Conservation (phyloP, 1,140 invertebrate genomes). For the Sinonovacula constricta region DNA sequence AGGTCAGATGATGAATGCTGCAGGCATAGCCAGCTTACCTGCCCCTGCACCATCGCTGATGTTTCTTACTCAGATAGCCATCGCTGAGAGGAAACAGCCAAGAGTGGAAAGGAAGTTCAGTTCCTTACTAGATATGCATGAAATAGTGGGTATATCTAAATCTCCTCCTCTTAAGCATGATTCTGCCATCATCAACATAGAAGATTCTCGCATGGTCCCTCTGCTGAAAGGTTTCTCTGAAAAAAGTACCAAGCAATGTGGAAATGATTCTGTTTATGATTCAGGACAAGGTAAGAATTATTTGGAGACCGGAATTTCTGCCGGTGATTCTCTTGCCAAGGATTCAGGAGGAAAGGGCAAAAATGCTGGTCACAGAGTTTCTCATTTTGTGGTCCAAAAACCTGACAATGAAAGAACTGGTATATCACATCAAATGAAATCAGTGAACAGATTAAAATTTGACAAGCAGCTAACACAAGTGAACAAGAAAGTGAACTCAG, state of each 20-base stretch:
- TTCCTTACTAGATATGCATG: slow-evolving; percentile 15
- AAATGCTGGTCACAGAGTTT: too few species aligned
- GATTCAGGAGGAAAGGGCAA: too few species aligned
- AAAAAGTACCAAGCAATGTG: background rate
- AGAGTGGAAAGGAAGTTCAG: slow-evolving; percentile 19
- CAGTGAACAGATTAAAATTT: too few species aligned
- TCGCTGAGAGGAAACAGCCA: slow-evolving; percentile 23
- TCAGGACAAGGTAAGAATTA: background rate
- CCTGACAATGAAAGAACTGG: too few species aligned
- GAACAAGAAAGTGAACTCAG: too few species aligned
- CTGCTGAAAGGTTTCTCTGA: slow-evolving; percentile 9
- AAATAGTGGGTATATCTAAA: background rate
- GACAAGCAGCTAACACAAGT: too few species aligned
- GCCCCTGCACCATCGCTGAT: background rate
- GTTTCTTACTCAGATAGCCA: background rate
- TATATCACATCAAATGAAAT: too few species aligned
- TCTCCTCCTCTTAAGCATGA: background rate
- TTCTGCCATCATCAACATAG: background rate
- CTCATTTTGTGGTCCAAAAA: too few species aligned
- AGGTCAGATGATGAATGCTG: slow-evolving; percentile 24
- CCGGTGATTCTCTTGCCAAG: too few species aligned
- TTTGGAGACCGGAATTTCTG: background rate
- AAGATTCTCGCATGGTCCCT: background rate
- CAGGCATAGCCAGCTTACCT: background rate
- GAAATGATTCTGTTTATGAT: background rate